Conservation (phyloP, 1,140 invertebrate species). For the Bombus turneri region DNA sequence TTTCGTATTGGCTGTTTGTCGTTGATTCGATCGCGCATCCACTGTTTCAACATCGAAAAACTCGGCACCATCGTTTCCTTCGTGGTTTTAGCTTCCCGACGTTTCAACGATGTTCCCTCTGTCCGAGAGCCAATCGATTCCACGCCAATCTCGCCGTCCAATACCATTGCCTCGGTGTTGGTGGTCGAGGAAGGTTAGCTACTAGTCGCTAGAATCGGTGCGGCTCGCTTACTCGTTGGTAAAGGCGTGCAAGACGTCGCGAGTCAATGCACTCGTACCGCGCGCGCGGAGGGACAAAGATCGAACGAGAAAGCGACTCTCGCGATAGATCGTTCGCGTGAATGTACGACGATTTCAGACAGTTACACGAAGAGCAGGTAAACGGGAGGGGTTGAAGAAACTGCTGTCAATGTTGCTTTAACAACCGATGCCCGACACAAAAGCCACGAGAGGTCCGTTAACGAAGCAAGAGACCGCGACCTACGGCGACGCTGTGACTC, state of each 20-base stretch:
- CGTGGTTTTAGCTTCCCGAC: not conserved
- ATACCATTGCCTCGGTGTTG: not conserved
- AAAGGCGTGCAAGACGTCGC: not conserved
- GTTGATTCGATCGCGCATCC: too few relatives aligned
- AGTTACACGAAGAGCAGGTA: not conserved
- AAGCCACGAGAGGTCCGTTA: conserved; percentile 18
- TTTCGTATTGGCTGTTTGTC: too few relatives aligned
- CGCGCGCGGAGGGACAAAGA: not conserved
- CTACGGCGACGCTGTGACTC: not conserved
- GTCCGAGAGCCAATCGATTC: not conserved
- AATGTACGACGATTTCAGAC: not conserved
- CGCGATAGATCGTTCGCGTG: not conserved
- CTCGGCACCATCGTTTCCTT: not conserved
- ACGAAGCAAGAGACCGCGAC: conserved; percentile 23
- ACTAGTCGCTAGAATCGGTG: not conserved
- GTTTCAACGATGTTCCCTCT: not conserved
- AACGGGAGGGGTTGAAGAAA: not conserved
- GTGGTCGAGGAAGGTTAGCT: not conserved
- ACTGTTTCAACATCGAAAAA: too few relatives aligned
- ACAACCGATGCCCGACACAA: conserved; percentile 44
- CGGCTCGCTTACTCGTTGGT: not conserved
- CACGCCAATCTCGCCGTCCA: not conserved
- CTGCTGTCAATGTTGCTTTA: conserved; percentile 21
- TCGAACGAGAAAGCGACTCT: conserved; percentile 15
- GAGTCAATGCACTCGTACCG: conserved; percentile 45